Evolutionary conservation across 1,140 invertebrate genomes (phyloP).

Genomic region (Spodoptera litura): DNA sequence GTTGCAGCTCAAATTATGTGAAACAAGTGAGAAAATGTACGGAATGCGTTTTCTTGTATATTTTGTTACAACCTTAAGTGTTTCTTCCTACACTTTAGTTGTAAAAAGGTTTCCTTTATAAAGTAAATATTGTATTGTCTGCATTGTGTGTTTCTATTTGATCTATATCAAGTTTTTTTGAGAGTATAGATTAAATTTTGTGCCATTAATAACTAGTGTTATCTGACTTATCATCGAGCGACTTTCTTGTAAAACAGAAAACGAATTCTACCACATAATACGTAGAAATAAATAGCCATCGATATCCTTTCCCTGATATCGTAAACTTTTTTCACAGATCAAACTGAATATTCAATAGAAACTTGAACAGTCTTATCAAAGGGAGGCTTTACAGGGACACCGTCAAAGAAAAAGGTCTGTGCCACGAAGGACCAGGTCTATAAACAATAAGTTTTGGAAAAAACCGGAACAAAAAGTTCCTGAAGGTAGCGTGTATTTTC

Average conservation of each 20-base stretch:
- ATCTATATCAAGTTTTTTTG: too few relatives aligned
- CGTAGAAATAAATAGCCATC: too few relatives aligned
- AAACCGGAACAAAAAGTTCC: conserved; percentile 7
- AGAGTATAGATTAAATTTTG: too few relatives aligned
- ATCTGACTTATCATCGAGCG: too few relatives aligned
- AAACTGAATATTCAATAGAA: not conserved
- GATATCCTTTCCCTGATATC: too few relatives aligned
- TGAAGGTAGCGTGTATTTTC: conserved; percentile 12
- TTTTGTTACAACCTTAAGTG: not conserved
- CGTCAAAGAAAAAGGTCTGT: not conserved
- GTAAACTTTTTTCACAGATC: not conserved
- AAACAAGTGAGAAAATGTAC: not conserved
- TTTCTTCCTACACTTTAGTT: not conserved
- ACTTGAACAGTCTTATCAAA: not conserved
- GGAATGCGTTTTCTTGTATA: not conserved
- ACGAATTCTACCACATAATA: not conserved
- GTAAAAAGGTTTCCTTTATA: too few relatives aligned
- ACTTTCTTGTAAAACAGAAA: too few relatives aligned
- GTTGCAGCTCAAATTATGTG: not conserved
- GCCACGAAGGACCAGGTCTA: conserved; percentile 7
- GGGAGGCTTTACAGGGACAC: conserved; percentile 1
- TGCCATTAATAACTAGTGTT: too few relatives aligned
- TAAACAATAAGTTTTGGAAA: conserved; percentile 29
- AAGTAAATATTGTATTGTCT: too few relatives aligned
- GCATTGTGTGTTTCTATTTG: too few relatives aligned